phyloP scores from a whole-genome alignment of 2,113 vertebrate species.

The Neoarius graeffei region DNA sequence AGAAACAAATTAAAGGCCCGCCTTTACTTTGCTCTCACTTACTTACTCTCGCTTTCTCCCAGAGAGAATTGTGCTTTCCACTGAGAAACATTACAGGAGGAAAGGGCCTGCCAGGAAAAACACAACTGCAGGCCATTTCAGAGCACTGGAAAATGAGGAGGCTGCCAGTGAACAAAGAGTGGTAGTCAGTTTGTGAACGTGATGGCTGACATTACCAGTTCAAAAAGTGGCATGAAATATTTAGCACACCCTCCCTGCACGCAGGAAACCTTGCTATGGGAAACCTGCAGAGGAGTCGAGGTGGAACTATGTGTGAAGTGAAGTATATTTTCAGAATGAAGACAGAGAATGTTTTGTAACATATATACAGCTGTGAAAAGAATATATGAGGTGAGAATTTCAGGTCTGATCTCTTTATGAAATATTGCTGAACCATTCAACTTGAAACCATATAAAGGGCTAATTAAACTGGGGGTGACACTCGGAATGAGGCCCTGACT shows the following conservation, averaged over 20 bases:
- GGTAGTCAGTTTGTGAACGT: slow-evolving; percentile 38
- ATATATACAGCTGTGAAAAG: background rate
- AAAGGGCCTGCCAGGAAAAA: slow-evolving; percentile 66
- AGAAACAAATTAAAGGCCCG: slow-evolving; percentile 70
- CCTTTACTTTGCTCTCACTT: slow-evolving; percentile 36
- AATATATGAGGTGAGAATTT: background rate
- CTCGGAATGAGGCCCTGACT: background rate
- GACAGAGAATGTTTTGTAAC: background rate
- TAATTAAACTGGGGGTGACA: background rate
- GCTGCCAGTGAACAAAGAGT: slow-evolving; percentile 60
- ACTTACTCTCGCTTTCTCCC: slow-evolving; percentile 49
- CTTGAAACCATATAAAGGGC: background rate
- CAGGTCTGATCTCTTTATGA: background rate
- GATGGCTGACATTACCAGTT: slow-evolving; percentile 6
- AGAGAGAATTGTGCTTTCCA: slow-evolving; percentile 64
- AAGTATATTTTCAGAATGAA: slow-evolving; percentile 7
- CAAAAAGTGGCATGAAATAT: slow-evolving; percentile 9
- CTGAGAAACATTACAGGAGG: slow-evolving; percentile 61
- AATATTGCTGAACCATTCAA: background rate
- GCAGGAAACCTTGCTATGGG: background rate
- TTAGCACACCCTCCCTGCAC: slow-evolving; percentile 4
- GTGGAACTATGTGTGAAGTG: slow-evolving; percentile 21
- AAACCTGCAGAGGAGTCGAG: background rate
- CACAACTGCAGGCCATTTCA: slow-evolving; percentile 57
- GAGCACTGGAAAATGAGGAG: slow-evolving; percentile 63